Base-by-base conservation (phyloP, 2,113 vertebrate species). In the Malurus elegans region DNA sequence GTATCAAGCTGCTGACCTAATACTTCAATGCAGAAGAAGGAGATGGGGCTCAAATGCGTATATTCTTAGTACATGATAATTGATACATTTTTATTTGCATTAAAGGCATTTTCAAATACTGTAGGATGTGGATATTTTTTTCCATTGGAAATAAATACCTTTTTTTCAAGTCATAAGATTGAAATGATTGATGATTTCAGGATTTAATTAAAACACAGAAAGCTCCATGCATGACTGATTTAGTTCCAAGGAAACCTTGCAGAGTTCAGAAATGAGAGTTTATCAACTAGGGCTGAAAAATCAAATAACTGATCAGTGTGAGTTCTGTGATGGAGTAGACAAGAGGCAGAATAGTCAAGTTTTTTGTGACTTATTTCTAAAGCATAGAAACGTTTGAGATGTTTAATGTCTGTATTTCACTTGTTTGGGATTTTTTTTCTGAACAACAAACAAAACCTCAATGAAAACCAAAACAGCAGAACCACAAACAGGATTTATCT, bases 171-270 rank as follows among this genome's bases (percentile, higher is more conserved):
- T 61, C 28, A 29, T 64, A 71, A 78, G 82, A 80, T 54, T 90
- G 88, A 78, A 51, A 17, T 84, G 85, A 78, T 80, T 87, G 40
- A 72, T 93, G 29, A 71, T 90, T 86, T 88, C 42, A 70, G 78
- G 29, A 50, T 79, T 96, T 92, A 95, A 96, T 96, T 96, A 90
- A 96, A 93, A 92, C 60, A 64, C n/a, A 79, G 50, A 73, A 91
- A 78, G n/a, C 38, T 88, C 47, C 31, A 32, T 87, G 69, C 54
- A 29, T 81, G 90, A 86, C 36, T 94, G 75, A 92, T 51, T 94
- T n/a, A 36, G 65, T 84, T 86, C 44, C 54, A 93, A 95, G 53
- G 69, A 96, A 91, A 85, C 44, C 58, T 93, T 84, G 56, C 58
- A 47, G 75, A 78, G 58, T 79, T 93, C 81, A 88, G 69, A 90